Conservation (phyloP, 1,140 invertebrate genomes). For the Drosophila sucinea region DNA sequence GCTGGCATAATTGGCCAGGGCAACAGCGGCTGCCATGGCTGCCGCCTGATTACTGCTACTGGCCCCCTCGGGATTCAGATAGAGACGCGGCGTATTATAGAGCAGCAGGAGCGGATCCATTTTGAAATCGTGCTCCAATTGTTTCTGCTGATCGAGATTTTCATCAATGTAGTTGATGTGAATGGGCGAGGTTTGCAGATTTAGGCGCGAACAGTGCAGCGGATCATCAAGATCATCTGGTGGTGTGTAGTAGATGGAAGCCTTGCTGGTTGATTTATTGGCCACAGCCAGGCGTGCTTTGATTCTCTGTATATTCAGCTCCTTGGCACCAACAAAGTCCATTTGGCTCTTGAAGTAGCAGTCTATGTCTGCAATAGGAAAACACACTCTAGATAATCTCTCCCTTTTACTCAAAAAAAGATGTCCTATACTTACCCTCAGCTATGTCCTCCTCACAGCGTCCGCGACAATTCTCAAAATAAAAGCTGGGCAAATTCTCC, state of each 20-base stretch:
- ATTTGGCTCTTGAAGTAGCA: constrained; percentile 88
- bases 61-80: constrained; percentile 66
- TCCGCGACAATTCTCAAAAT: constrained; percentile 96
- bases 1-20: constrained; percentile 54
- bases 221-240: constrained; percentile 85
- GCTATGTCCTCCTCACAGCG: constrained; percentile 89
- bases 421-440: constrained; percentile 73
- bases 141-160: constrained; percentile 73
- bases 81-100: constrained; percentile 50
- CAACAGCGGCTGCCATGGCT: constrained; percentile 55
- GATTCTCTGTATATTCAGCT: constrained; percentile 72
- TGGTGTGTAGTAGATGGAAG: constrained; percentile 91
- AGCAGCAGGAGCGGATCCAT: constrained; percentile 61
- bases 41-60: constrained; percentile 62
- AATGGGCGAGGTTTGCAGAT: constrained; percentile 75
- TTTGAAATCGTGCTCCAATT: constrained; percentile 64
- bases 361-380: constrained; percentile 69
- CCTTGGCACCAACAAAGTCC: constrained; percentile 62
- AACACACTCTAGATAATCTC: background rate
- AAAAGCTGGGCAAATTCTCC: constrained; percentile 95
- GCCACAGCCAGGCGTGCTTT: constrained; percentile 64
- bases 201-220: constrained; percentile 52
- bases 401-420: background rate
- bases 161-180: constrained; percentile 82
- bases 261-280: constrained; percentile 86